Evolutionary conservation across 2,797 vertebrate species (phyloP).

Genomic region (Scyliorhinus canicula): DNA sequence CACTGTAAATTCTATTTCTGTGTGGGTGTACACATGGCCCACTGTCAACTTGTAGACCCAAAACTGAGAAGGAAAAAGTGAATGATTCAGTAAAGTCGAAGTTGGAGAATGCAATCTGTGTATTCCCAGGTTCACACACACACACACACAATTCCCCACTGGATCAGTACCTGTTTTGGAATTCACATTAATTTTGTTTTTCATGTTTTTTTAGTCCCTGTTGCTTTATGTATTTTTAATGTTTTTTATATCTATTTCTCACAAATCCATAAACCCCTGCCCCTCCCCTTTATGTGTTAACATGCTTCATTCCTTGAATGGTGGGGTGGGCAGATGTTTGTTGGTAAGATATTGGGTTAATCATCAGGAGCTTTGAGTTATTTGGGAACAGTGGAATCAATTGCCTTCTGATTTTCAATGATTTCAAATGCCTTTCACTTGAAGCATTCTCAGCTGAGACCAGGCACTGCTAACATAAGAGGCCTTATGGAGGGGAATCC

Average conservation of each 20-base stretch:
- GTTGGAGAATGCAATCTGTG: too few species aligned
- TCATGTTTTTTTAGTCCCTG: background rate
- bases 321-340: background rate
- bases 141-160: too few species aligned
- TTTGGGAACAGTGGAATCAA: background rate
- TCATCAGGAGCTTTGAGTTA: background rate
- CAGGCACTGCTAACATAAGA: background rate
- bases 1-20: too few species aligned
- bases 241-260: background rate
- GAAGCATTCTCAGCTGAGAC: background rate
- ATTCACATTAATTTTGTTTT: background rate
- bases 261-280: background rate
- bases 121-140: too few species aligned
- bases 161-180: too few species aligned
- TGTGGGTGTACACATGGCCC: too few species aligned
- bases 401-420: background rate
- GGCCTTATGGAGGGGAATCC: background rate
- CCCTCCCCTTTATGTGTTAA: too few species aligned
- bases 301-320: background rate
- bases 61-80: background rate
- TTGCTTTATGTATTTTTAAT: background rate
- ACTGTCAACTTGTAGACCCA: background rate
- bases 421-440: background rate
- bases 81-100: background rate
- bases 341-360: background rate